Evolutionary conservation across 2,797 vertebrate genomes (phyloP).

Genomic region (Parauchenoglanis ngamensis): DNA sequence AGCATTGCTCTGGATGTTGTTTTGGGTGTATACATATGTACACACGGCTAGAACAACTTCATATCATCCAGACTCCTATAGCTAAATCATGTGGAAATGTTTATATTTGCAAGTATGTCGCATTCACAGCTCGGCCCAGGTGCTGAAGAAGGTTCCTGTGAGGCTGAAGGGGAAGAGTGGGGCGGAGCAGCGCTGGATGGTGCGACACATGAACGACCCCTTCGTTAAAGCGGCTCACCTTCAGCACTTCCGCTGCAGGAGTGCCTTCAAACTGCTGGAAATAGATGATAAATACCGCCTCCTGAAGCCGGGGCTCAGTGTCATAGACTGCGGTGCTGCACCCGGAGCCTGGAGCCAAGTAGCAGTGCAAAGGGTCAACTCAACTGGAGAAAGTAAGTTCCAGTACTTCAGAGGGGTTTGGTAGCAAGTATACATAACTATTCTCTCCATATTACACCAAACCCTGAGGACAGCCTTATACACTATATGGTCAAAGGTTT

Average conservation of each 20-base stretch:
- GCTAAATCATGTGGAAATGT: slow-evolving; percentile 52
- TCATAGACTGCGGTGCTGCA: slow-evolving; percentile 92
- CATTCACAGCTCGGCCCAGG: slow-evolving; percentile 69
- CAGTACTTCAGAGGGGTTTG: not conserved
- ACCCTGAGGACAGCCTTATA: not conserved
- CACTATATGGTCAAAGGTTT: not conserved
- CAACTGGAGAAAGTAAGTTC: slow-evolving; percentile 79
- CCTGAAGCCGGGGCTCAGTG: slow-evolving; percentile 79
- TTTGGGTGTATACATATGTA: not conserved
- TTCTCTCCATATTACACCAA: not conserved
- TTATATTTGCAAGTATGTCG: slow-evolving; percentile 42
- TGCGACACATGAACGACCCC: slow-evolving; percentile 83
- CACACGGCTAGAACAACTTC: not conserved
- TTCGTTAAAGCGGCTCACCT: slow-evolving; percentile 84
- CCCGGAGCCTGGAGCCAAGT: slow-evolving; percentile 97
- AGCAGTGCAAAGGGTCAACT: slow-evolving; percentile 85
- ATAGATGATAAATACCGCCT: slow-evolving; percentile 80
- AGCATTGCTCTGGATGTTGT: not conserved
- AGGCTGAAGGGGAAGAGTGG: slow-evolving; percentile 68
- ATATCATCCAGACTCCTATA: not conserved
- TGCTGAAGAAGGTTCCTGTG: slow-evolving; percentile 64
- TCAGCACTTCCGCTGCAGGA: slow-evolving; percentile 88
- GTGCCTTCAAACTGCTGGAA: slow-evolving; percentile 93
- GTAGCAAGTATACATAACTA: not conserved
- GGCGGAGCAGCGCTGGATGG: slow-evolving; percentile 83